phyloP scores from a whole-genome alignment of 2,888 invertebrate species.

The Leptopterna dolabrata region DNA sequence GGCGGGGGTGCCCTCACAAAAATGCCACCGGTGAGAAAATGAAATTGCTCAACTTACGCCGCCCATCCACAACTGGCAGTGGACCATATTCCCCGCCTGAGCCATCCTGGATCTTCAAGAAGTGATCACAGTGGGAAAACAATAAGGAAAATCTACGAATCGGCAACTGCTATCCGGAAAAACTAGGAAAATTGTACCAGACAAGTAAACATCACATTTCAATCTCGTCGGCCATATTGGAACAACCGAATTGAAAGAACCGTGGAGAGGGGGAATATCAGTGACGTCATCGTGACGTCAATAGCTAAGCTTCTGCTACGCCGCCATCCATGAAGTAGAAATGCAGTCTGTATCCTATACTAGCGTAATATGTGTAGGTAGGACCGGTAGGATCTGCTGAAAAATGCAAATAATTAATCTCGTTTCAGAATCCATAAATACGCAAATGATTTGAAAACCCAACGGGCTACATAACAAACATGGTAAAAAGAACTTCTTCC shows the following conservation, averaged over 20 bases:
- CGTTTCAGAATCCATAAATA: too few species aligned
- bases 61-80: constrained; percentile 62
- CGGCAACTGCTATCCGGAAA: background rate
- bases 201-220: background rate
- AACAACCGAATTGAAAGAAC: background rate
- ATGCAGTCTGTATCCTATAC: too few species aligned
- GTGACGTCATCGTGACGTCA: background rate
- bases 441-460: too few species aligned
- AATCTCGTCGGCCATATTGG: background rate
- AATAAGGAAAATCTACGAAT: background rate
- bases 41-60: constrained; percentile 56
- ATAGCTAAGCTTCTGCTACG: too few species aligned
- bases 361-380: too few species aligned
- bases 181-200: background rate
- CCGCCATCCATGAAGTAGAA: too few species aligned
- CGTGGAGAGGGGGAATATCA: background rate
- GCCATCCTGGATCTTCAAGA: background rate
- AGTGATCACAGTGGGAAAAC: background rate
- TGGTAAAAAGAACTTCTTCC: too few species aligned
- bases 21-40: background rate
- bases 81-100: constrained; percentile 57
- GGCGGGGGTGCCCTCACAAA: background rate
- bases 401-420: too few species aligned
- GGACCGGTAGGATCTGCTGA: too few species aligned
- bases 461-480: too few species aligned